Conservation (phyloP, 2,113 vertebrate species). For the Periophthalmodon schlosseri region DNA sequence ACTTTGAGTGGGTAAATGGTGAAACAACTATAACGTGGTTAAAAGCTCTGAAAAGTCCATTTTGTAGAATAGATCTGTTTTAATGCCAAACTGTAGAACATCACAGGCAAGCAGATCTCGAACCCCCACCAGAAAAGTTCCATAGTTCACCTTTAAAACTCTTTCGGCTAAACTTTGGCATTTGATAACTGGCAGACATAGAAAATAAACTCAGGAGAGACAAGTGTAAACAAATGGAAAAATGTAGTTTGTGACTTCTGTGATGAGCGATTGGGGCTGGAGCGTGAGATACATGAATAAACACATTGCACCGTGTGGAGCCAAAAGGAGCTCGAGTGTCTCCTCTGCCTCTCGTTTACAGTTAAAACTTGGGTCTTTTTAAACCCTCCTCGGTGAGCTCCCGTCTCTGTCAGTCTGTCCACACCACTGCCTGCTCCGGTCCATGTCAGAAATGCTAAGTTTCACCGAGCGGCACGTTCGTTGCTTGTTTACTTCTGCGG, state of each 20-base stretch:
- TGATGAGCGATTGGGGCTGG: slow-evolving; percentile 33
- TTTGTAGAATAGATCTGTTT: too few species aligned
- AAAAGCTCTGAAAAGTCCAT: too few species aligned
- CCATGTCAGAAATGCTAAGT: slow-evolving; percentile 6
- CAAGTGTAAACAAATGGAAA: slow-evolving; percentile 31
- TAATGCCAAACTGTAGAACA: too few species aligned
- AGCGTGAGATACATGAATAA: slow-evolving; percentile 51
- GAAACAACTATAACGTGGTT: too few species aligned
- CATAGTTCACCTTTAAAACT: too few species aligned
- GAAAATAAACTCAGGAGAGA: slow-evolving; percentile 34
- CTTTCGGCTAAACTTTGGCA: too few species aligned
- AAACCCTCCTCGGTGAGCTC: not conserved
- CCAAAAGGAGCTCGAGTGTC: slow-evolving; percentile 15
- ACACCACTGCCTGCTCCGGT: not conserved
- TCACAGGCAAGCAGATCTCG: too few species aligned
- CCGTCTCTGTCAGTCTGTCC: slow-evolving; percentile 1
- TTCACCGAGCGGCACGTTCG: not conserved
- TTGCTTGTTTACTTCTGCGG: not conserved
- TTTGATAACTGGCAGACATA: slow-evolving; percentile 18
- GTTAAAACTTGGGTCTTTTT: slow-evolving; percentile 17
- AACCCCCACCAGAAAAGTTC: too few species aligned
- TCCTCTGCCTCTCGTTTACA: slow-evolving; percentile 10
- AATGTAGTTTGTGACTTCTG: not conserved
- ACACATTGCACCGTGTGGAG: slow-evolving; percentile 2
- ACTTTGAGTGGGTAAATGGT: too few species aligned